phyloP scores from a whole-genome alignment of 2,113 vertebrate genomes.

The Otocyon megalotis region DNA sequence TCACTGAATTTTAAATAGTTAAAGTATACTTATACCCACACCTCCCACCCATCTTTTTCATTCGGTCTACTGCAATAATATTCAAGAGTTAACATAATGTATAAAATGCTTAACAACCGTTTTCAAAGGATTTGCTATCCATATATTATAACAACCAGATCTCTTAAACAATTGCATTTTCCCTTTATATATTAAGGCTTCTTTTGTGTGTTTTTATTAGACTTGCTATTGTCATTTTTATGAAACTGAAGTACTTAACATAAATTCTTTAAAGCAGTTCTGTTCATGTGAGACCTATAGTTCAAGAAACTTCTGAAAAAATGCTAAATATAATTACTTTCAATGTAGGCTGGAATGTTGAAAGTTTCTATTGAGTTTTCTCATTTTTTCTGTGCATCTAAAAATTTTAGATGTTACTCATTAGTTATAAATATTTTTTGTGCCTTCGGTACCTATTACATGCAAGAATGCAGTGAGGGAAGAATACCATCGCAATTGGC shows the following conservation, averaged over 20 bases:
- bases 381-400: neutral
- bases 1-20: neutral
- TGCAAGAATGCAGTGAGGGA: neutral
- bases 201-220: neutral
- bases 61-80: neutral
- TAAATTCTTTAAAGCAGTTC: neutral
- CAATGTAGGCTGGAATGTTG: neutral
- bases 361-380: neutral
- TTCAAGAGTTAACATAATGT: neutral
- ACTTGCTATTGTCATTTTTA: neutral
- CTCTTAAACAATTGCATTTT: neutral
- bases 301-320: neutral
- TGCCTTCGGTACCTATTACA: neutral
- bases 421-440: neutral
- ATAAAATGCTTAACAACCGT: neutral
- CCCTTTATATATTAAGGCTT: neutral
- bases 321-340: neutral
- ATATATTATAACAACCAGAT: neutral
- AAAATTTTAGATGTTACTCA: neutral
- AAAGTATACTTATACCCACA: neutral
- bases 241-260: neutral
- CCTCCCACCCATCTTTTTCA: neutral
- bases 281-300: neutral
- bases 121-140: neutral
- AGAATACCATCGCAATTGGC: neutral